Base-by-base conservation (phyloP, 1,140 invertebrate species). In the Caenorhabditis elegans region DNA sequence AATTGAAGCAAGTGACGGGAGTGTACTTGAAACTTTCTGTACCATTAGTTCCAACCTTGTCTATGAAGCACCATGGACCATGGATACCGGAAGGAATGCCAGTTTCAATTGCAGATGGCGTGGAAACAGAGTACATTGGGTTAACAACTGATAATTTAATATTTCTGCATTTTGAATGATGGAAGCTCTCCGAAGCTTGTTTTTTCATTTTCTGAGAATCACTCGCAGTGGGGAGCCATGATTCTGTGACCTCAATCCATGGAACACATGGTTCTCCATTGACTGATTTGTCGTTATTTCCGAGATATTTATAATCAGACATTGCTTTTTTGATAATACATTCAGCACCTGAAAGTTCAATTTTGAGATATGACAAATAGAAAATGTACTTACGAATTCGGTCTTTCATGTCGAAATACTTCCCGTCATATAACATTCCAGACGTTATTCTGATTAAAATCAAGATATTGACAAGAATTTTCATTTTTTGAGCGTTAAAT, bases 301-400 rank as follows among this genome's bases (percentile, higher is more conserved):
- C 60, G 34, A 70, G 34, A 43, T 70, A 70, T 70, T 39, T 34
- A 70, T 70, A 70, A 39, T 70, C 60, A 10, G n/a, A 11, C 60
- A 70, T 70, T n/a, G 34, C 60, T 43, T 39, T 39, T 70, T 39
- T 36, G 5, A 70, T n/a, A n/a, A 70, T 24, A 70, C 60, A 70
- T 70, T 70, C 60, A 8, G 60, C 60, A 39, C 34, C 60, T 70
- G n/a, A 36, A 70, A 17, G 19, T 5, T 4, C 0, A 31, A 31
- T 28, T 39, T 39, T 26, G 2, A n/a, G n/a, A n/a, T 2, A 28
- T 0, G 3, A 19, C 3, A 22, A 70, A 39, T 39, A 19, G n/a
- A 6, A 43, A 19, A 22, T 70, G 10, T 6, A 39, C 60, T 70
- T 39, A 70, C 60, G 31, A 39, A 70, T 70, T 39, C 60, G 34